Evolutionary conservation across 2,797 vertebrate genomes (phyloP).

Genomic region (Acrossocheilus fasciatus): DNA sequence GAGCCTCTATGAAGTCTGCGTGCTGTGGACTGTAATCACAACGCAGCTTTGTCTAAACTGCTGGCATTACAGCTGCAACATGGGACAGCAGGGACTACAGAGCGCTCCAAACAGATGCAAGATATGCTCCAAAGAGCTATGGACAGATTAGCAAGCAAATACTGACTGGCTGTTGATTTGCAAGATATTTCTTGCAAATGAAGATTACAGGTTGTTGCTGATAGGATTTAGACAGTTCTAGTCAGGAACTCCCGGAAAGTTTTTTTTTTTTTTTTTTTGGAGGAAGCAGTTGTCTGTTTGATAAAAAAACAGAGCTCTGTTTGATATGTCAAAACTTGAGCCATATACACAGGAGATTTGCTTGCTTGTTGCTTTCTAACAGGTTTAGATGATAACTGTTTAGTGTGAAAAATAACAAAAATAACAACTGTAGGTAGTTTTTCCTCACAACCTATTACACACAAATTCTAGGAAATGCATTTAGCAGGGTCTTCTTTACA

Average conservation of each 20-base stretch:
- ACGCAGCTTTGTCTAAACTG: slow-evolving; percentile 9
- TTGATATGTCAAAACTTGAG: not conserved
- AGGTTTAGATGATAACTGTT: not conserved
- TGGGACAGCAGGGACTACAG: not conserved
- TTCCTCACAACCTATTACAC: too few species aligned
- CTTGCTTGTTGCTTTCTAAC: not conserved
- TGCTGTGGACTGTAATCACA: not conserved
- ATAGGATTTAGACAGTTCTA: not conserved
- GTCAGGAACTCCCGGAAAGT: not conserved
- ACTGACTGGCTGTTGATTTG: not conserved
- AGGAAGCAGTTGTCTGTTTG: not conserved
- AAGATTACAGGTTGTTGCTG: not conserved
- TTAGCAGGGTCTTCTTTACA: too few species aligned
- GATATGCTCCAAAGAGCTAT: not conserved
- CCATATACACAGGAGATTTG: not conserved
- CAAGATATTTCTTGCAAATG: not conserved
- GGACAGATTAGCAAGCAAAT: not conserved
- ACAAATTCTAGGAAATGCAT: too few species aligned
- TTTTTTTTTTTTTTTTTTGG: not conserved
- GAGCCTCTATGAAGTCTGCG: not conserved
- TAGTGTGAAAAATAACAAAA: not conserved
- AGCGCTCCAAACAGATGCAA: not conserved
- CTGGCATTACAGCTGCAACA: not conserved
- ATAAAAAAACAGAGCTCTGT: not conserved
- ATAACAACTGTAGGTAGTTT: not conserved